These are phyloP conservation scores for Philereme transversata DNA, from an alignment of 2,888 invertebrate species.

Conservation along the genomic window DNA sequence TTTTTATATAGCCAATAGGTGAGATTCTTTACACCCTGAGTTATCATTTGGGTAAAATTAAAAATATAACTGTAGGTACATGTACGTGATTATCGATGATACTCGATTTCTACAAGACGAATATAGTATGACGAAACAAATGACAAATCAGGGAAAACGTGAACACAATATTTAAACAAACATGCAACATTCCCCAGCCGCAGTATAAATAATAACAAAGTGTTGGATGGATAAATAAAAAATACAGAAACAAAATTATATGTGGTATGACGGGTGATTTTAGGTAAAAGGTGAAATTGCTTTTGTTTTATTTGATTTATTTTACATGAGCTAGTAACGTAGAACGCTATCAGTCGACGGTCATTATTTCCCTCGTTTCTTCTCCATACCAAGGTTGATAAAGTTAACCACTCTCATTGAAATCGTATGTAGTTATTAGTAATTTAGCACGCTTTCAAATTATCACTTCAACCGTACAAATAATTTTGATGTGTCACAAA, in stretches of 20 bases:
- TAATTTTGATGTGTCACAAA: constrained; percentile 81
- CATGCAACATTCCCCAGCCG: constrained; percentile 84
- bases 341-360: constrained; percentile 33
- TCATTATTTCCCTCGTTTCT: constrained; percentile 32
- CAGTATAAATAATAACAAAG: constrained; percentile 72
- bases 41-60: constrained; percentile 44
- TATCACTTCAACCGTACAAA: constrained; percentile 42
- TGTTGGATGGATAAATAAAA: constrained; percentile 77
- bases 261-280: constrained; percentile 69
- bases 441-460: constrained; percentile 43
- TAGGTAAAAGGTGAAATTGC: constrained; percentile 63
- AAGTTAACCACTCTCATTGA: constrained; percentile 35
- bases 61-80: not conserved
- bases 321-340: constrained; percentile 42
- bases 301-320: constrained; percentile 38
- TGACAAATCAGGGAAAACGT: constrained; percentile 55
- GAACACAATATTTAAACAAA: constrained; percentile 55
- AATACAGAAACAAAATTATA: constrained; percentile 56
- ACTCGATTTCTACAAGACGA: too few relatives aligned
- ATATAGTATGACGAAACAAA: constrained; percentile 38
- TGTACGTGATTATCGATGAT: constrained; percentile 3
- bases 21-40: constrained; percentile 45
- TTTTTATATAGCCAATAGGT: constrained; percentile 54
- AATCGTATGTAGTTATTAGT: constrained; percentile 13
- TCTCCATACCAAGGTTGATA: constrained; percentile 39